Evolutionary conservation across 2,113 vertebrate species (phyloP).

Genomic region (Ellobius talpinus): DNA sequence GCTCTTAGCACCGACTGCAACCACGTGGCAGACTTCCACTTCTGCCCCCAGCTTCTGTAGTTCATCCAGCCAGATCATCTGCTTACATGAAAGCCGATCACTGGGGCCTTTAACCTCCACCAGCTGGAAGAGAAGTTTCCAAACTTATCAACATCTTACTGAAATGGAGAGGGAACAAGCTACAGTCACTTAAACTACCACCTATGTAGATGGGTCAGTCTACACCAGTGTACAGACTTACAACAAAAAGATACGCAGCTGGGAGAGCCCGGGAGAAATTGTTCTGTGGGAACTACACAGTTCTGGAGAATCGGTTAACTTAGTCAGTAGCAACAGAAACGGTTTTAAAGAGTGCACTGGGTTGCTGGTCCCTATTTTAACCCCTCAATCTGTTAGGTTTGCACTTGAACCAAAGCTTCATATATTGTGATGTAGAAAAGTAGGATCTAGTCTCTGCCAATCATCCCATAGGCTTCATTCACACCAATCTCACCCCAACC

Average conservation of each 20-base stretch:
- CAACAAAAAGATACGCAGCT: background rate
- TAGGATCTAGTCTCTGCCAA: no score
- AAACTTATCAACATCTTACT: background rate
- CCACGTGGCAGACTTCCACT: conserved; percentile 97
- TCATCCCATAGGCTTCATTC: background rate
- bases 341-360: background rate
- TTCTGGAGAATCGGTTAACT: background rate
- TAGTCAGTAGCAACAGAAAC: background rate
- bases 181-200: background rate
- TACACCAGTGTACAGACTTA: background rate
- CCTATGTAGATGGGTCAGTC: background rate
- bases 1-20: conserved; percentile 90
- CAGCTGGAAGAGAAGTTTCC: conserved; percentile 86
- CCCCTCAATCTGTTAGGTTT: background rate
- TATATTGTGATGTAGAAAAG: background rate
- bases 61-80: conserved; percentile 95
- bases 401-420: background rate
- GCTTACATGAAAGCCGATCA: conserved; percentile 95
- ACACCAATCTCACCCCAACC: background rate
- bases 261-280: background rate
- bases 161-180: background rate
- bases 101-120: conserved; percentile 98
- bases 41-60: conserved; percentile 92
- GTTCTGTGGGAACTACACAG: background rate
- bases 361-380: background rate